These are phyloP conservation scores for Rhinichthys klamathensis DNA, from an alignment of 2,113 vertebrate genomes.

Conservation along the genomic window DNA sequence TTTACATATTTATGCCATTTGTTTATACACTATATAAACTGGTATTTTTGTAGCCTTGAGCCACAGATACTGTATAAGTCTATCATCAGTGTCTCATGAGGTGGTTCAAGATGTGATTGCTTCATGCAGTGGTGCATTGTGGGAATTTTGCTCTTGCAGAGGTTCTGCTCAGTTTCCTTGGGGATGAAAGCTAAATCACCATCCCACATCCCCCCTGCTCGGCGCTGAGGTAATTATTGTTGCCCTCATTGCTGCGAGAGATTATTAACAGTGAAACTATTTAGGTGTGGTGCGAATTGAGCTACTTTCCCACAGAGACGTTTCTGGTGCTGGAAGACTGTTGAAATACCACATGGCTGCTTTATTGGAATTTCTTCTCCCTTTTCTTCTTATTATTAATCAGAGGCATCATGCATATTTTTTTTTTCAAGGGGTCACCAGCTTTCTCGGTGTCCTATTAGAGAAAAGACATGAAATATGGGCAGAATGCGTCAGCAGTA, in stretches of 20 bases:
- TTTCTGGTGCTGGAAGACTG: background rate
- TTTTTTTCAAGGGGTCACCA: background rate
- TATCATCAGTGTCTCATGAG: conserved; percentile 3
- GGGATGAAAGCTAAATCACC: conserved; percentile 48
- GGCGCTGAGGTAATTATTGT: conserved; percentile 49
- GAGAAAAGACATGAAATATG: background rate
- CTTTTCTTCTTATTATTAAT: background rate
- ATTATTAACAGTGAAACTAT: conserved; percentile 56
- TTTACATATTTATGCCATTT: conserved; percentile 19
- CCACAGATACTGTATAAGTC: background rate
- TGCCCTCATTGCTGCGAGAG: conserved; percentile 51
- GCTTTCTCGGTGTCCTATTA: background rate
- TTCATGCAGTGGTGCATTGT: conserved; percentile 8
- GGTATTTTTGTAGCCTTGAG: conserved; percentile 22
- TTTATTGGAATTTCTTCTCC: background rate
- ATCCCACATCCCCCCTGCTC: conserved; percentile 44
- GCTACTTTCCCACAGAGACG: conserved; percentile 21
- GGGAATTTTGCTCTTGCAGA: conserved; percentile 30
- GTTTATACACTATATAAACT: background rate
- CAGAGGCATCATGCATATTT: background rate
- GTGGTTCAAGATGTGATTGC: conserved; percentile 1
- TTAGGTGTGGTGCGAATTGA: conserved; percentile 47
- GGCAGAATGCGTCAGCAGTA: no score
- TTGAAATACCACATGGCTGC: background rate
- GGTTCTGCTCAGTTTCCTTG: conserved; percentile 30